These are phyloP conservation scores for Rhombomys opimus DNA, from an alignment of 2,113 vertebrate genomes.

Conservation along the genomic window DNA sequence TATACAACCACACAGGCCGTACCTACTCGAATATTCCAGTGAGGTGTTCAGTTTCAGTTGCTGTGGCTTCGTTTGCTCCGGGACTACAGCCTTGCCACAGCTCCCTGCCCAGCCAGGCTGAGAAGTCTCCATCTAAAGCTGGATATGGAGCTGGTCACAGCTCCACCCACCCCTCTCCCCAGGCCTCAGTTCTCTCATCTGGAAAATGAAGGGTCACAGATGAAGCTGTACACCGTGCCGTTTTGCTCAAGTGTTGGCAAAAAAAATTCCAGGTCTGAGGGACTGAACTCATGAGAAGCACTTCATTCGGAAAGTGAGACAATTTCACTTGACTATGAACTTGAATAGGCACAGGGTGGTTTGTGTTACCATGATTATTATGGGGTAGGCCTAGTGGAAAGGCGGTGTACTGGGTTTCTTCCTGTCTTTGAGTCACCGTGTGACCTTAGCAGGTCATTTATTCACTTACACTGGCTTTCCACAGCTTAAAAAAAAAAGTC, in stretches of 20 bases:
- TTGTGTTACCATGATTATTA: background rate
- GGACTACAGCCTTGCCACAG: background rate
- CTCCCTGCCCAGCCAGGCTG: background rate
- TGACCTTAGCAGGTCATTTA: background rate
- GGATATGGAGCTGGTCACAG: background rate
- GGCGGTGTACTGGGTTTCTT: background rate
- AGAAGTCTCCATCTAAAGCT: background rate
- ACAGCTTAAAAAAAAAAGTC: background rate
- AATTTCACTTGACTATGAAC: background rate
- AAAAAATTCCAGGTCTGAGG: background rate
- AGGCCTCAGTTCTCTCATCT: background rate
- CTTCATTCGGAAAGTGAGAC: background rate
- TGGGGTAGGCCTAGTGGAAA: background rate
- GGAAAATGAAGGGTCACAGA: background rate
- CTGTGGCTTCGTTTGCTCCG: background rate
- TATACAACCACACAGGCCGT: background rate
- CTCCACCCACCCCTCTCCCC: fast-evolving
- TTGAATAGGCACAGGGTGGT: background rate
- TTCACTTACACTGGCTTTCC: slow-evolving; percentile 8
- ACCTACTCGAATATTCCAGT: background rate
- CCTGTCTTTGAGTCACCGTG: background rate
- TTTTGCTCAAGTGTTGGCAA: background rate
- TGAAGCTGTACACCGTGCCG: background rate
- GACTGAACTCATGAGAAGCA: background rate
- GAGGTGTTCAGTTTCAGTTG: background rate